phyloP scores from a whole-genome alignment of 2,888 invertebrate genomes.

The Perizoma affinitatum region DNA sequence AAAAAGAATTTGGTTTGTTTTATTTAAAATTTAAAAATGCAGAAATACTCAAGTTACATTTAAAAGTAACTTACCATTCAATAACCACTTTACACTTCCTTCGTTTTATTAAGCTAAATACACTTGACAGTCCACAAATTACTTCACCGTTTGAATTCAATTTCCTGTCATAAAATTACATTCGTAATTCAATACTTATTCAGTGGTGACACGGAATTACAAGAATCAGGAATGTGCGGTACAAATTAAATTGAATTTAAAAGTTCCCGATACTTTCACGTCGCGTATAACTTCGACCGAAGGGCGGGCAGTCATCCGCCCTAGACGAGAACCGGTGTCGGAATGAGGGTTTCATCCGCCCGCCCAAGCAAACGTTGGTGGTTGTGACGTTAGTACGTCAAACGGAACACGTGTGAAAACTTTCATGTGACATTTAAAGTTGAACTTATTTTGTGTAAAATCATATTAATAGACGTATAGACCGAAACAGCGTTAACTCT shows the following conservation, averaged over 20 bases:
- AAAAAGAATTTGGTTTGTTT: too few relatives aligned
- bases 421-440: conserved; percentile 30
- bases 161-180: not conserved
- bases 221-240: not conserved
- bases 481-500: too few relatives aligned
- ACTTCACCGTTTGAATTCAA: not conserved
- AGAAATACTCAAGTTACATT: too few relatives aligned
- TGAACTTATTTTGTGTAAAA: conserved; percentile 16
- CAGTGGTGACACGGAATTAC: not conserved
- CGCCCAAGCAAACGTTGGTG: conserved; percentile 44
- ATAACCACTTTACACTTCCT: conserved; percentile 4
- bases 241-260: conserved; percentile 1
- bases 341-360: conserved; percentile 46
- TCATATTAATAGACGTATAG: too few relatives aligned
- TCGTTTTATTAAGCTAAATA: conserved; percentile 5
- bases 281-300: conserved; percentile 48
- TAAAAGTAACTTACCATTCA: conserved; percentile 10
- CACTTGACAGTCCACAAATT: conserved; percentile 9
- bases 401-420: conserved; percentile 15
- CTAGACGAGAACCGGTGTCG: conserved; percentile 51
- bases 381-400: conserved; percentile 1
- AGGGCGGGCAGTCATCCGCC: conserved; percentile 52
- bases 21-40: too few relatives aligned
- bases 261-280: conserved; percentile 27
- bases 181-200: not conserved